These are phyloP conservation scores for Tiliacea aurago DNA, from an alignment of 2,888 invertebrate genomes.

Conservation along the genomic window DNA sequence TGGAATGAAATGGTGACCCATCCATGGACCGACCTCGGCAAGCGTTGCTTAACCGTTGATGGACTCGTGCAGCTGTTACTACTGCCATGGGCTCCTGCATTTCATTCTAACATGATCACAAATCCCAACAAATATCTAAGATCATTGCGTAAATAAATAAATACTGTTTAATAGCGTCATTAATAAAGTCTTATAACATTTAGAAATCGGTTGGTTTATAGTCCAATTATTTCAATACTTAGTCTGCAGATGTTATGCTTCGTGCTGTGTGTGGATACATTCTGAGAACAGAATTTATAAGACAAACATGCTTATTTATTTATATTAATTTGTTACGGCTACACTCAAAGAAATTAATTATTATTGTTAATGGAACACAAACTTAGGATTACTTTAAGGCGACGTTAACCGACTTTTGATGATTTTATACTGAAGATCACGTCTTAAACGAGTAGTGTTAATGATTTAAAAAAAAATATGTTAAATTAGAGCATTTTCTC, in stretches of 20 bases:
- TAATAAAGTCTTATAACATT: conserved; percentile 8
- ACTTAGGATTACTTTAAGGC: not conserved
- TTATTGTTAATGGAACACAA: not conserved
- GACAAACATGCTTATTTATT: not conserved
- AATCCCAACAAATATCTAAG: not conserved
- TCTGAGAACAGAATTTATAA: conserved; percentile 4
- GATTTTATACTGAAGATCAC: too few species aligned
- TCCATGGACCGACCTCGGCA: not conserved
- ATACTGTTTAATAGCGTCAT: conserved; percentile 15
- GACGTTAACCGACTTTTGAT: too few species aligned
- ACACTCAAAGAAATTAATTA: not conserved
- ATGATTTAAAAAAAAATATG: too few species aligned
- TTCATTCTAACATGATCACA: not conserved
- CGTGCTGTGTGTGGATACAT: not conserved
- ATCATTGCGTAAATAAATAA: conserved; percentile 17
- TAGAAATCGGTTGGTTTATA: conserved; percentile 48
- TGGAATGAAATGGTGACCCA: not conserved
- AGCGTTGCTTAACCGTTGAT: not conserved
- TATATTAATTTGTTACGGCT: not conserved
- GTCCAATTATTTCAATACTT: conserved; percentile 27
- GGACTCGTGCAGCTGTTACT: not conserved
- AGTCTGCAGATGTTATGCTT: not conserved
- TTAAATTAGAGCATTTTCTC: too few species aligned
- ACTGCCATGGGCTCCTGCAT: not conserved
- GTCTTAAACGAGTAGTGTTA: too few species aligned